phyloP scores from a whole-genome alignment of 2,113 vertebrate species.

The Arvicanthis niloticus region DNA sequence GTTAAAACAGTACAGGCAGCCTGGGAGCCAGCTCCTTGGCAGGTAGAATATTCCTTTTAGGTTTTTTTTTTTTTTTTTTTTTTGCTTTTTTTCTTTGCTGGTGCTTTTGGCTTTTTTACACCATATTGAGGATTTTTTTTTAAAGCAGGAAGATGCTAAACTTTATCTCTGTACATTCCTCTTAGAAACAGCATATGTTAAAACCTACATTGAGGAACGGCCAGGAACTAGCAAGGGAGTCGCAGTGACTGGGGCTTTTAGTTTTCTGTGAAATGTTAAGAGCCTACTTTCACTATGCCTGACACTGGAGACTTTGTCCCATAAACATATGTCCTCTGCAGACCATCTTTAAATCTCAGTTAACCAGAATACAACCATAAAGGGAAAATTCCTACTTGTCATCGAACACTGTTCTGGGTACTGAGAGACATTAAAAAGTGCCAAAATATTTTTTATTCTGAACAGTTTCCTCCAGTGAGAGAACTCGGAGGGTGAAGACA shows the following conservation, averaged over 20 bases:
- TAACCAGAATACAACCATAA: constrained; percentile 41
- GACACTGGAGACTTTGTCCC: background rate
- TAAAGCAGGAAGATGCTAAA: background rate
- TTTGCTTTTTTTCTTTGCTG: background rate
- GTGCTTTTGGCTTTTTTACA: constrained; percentile 38
- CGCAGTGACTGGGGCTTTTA: background rate
- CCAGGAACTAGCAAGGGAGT: background rate
- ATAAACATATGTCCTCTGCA: background rate
- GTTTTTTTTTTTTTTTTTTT: no score
- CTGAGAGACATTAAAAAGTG: background rate
- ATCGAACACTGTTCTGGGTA: background rate
- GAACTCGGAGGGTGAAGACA: no score
- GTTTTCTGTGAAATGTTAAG: constrained; percentile 47
- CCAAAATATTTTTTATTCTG: constrained; percentile 14
- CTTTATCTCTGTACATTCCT: constrained; percentile 15
- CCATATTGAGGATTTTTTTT: constrained; percentile 5
- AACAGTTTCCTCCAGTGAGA: background rate
- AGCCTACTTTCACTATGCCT: background rate
- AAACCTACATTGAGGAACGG: background rate
- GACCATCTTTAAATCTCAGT: constrained; percentile 41
- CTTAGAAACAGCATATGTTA: constrained; percentile 39
- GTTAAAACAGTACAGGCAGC: background rate
- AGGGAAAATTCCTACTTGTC: constrained; percentile 14
- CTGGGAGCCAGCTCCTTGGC: background rate
- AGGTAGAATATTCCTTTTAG: background rate